Conservation (phyloP, 1,140 invertebrate species). For the Musca vetustissima region DNA sequence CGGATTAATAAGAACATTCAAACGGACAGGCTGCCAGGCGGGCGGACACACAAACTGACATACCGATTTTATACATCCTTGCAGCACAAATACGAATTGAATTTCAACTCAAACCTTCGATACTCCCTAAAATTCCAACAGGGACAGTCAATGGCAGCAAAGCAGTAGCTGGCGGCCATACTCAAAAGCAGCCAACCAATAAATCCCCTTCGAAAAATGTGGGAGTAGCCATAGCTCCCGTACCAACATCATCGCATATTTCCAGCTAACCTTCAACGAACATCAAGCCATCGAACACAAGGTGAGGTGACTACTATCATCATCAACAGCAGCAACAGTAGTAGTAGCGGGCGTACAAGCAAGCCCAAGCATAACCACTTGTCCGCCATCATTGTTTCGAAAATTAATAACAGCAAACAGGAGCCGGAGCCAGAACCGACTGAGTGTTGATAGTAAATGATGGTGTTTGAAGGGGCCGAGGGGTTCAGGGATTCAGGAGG, state of each 20-base stretch:
- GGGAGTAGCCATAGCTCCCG: neutral
- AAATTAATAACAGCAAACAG: conserved; percentile 10
- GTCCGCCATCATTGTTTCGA: conserved; percentile 20
- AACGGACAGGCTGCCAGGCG: no score
- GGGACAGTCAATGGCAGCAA: no score
- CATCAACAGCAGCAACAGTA: neutral
- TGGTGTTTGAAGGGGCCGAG: no score
- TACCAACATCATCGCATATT: no score
- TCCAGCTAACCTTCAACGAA: conserved; percentile 7
- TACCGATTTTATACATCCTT: no score
- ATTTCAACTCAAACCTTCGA: no score
- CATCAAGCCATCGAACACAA: neutral
- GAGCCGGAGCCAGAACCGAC: neutral
- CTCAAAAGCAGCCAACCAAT: conserved; percentile 5
- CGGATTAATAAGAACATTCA: conserved; percentile 49
- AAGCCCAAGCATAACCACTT: conserved; percentile 13
- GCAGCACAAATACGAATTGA: no score
- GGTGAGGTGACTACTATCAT: neutral
- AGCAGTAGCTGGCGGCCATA: no score
- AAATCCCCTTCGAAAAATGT: conserved; percentile 8
- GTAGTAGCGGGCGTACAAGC: neutral
- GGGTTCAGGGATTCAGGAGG: no score
- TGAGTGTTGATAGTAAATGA: no score
- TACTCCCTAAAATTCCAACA: no score
- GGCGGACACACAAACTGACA: no score